Evolutionary conservation across 2,888 invertebrate species (phyloP).

Genomic region (Sinhomidia bicolor): DNA sequence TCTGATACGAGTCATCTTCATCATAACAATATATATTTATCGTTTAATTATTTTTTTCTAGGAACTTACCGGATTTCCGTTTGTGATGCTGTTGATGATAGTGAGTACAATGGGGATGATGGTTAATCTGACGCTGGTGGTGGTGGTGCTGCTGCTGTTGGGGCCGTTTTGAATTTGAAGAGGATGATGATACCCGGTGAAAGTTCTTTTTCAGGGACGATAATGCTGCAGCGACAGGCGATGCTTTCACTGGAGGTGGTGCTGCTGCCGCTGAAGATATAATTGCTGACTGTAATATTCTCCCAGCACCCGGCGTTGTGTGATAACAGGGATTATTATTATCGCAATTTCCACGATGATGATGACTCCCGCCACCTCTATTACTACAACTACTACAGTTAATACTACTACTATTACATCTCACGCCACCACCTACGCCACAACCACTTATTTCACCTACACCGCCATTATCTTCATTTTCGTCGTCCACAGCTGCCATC

Average conservation of each 20-base stretch:
- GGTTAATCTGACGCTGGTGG: background rate
- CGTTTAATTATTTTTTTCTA: background rate
- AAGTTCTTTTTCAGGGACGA: constrained; percentile 68
- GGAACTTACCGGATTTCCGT: constrained; percentile 56
- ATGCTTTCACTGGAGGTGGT: constrained; percentile 7
- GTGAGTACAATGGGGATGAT: constrained; percentile 22
- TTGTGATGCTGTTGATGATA: constrained; percentile 35
- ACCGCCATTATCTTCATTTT: background rate
- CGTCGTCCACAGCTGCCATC: constrained; percentile 26
- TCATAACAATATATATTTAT: too few species aligned
- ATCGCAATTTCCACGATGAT: constrained; percentile 58
- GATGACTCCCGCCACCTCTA: constrained; percentile 17
- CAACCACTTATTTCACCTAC: constrained; percentile 44
- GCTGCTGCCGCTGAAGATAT: background rate
- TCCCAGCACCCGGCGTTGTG: constrained; percentile 40
- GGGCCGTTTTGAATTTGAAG: constrained; percentile 23
- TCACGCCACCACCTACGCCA: background rate
- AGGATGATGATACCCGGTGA: constrained; percentile 55
- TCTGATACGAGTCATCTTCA: too few species aligned
- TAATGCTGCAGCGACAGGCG: constrained; percentile 54
- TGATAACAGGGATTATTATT: constrained; percentile 71
- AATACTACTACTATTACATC: constrained; percentile 11
- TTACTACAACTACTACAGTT: background rate
- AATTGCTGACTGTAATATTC: constrained; percentile 5
- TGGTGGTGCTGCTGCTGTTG: background rate